Percentiles rank a stretch among this genome's conserved stretches.
Conservation (phyloP, 1,140 invertebrate species). For the Thereuonema tuberculata region DNA sequence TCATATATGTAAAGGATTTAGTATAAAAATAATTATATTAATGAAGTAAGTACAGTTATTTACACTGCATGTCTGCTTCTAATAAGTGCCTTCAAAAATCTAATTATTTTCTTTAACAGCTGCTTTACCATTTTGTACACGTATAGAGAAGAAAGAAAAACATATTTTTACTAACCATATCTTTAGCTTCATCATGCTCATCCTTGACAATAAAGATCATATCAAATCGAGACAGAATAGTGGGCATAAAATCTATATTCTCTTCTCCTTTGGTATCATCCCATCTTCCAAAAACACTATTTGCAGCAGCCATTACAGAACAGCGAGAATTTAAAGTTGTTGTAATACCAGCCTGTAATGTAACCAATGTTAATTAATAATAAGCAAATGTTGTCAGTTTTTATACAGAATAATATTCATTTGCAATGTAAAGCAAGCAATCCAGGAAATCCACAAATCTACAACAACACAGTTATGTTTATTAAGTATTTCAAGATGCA, state of each 20-base stretch:
- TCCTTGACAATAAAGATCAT: slow-evolving; percentile 99
- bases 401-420: no score
- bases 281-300: slow-evolving; percentile 97
- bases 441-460: no score
- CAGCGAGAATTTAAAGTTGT: slow-evolving; percentile 97
- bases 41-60: no score
- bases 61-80: no score
- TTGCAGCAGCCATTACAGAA: slow-evolving; percentile 95
- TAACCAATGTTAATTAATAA: no score
- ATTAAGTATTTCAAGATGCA: no score
- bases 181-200: slow-evolving; percentile 74
- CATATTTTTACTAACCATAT: slow-evolving; percentile 47
- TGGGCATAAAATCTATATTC: slow-evolving; percentile 99
- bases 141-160: not conserved
- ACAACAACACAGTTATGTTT: no score
- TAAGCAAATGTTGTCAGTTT: no score
- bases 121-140: slow-evolving; percentile 6
- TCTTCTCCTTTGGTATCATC: slow-evolving; percentile 96
- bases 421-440: no score
- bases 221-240: slow-evolving; percentile 98
- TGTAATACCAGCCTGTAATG: slow-evolving; percentile 96
- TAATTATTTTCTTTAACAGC: slow-evolving; percentile 16
- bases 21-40: no score
- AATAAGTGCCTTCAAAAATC: no score
- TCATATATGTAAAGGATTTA: no score